Percentiles rank a stretch among this genome's conserved stretches.
Evolutionary conservation across 30 jellyfish, hydroid and myxozoan species (phyloP).

Genomic region (Aurelia sp.): DNA sequence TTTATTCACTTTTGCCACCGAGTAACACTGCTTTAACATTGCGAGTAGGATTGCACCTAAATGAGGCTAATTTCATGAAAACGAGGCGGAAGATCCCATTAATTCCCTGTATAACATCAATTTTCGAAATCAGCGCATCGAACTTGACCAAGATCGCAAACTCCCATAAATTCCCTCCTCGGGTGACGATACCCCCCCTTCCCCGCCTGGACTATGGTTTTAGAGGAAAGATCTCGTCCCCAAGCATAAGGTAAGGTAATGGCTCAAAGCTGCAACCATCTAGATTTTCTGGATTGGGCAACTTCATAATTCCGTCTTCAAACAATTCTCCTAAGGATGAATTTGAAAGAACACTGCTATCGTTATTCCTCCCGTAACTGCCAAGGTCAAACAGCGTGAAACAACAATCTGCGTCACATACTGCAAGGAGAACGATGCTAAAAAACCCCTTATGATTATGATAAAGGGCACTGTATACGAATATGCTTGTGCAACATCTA

Average conservation of each 20-base stretch:
- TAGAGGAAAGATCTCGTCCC: slow-evolving; percentile 47
- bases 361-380: slow-evolving; percentile 60
- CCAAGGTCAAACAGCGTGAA: slow-evolving; percentile 34
- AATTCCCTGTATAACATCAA: slow-evolving; percentile 55
- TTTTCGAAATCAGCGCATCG: slow-evolving; percentile 70
- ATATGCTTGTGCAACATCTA: too few relatives aligned
- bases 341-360: slow-evolving; percentile 22
- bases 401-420: slow-evolving; percentile 56
- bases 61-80: slow-evolving; percentile 26
- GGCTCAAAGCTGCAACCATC: slow-evolving; percentile 14
- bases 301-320: not conserved
- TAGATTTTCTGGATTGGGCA: not conserved
- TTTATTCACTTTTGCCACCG: not conserved
- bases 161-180: slow-evolving; percentile 48
- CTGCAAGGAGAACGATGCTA: slow-evolving; percentile 57
- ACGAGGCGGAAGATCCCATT: slow-evolving; percentile 23
- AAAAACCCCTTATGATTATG: slow-evolving; percentile 44
- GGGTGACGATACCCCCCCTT: slow-evolving; percentile 61
- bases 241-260: slow-evolving; percentile 15
- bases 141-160: slow-evolving; percentile 29
- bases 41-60: not conserved
- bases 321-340: slow-evolving; percentile 34
- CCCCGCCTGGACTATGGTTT: slow-evolving; percentile 62
- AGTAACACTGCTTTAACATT: not conserved
- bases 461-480: not conserved